Conservation (phyloP, 2,797 vertebrate genomes). For the Tachyglossus aculeatus region DNA sequence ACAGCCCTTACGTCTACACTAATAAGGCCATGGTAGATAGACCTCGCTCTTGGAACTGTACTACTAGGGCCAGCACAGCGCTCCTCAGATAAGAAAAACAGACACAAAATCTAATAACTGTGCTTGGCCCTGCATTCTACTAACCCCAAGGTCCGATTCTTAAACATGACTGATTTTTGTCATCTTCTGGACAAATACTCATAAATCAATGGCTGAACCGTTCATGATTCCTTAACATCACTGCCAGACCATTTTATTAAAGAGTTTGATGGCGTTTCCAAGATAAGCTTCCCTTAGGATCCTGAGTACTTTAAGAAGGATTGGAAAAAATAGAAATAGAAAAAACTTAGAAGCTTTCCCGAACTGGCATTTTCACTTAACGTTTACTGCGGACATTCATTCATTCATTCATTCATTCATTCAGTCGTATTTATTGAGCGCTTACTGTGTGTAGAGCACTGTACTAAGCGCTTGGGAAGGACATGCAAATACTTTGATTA, state of each 20-base stretch:
- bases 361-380: constrained; percentile 9
- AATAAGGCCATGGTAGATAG: not conserved
- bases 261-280: constrained; percentile 1
- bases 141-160: not conserved
- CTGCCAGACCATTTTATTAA: constrained; percentile 22
- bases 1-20: constrained; percentile 17
- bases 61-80: constrained; percentile 29
- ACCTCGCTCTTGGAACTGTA: too few species aligned
- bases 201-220: constrained; percentile 47
- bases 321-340: not conserved
- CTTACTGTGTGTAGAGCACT: too few species aligned
- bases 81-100: constrained; percentile 45
- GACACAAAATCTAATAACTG: constrained; percentile 33
- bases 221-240: not conserved
- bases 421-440: too few species aligned
- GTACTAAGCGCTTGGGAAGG: too few species aligned
- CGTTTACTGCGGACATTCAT: constrained; percentile 32
- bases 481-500: too few species aligned
- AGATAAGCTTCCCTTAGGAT: constrained; percentile 16
- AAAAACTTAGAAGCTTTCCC: not conserved
- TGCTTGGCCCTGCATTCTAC: constrained; percentile 5
- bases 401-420: not conserved
- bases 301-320: constrained; percentile 10
- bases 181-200: constrained; percentile 17
- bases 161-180: constrained; percentile 26